Evolutionary conservation across 1,140 invertebrate genomes (phyloP).

Genomic region (Drosophila ohnishii): DNA sequence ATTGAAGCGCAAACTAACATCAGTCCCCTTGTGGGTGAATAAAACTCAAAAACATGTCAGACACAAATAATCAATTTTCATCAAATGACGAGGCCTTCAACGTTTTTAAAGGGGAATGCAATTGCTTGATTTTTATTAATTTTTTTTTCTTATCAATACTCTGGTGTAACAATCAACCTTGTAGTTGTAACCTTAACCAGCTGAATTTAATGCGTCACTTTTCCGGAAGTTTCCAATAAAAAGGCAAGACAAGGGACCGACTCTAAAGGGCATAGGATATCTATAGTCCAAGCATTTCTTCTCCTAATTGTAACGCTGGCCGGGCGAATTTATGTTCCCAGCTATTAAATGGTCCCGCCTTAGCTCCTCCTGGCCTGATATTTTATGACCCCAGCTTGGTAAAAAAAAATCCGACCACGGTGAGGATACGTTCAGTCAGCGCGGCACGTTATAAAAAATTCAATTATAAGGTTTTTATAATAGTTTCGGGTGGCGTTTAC

Average conservation of each 20-base stretch:
- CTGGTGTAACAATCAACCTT: not conserved
- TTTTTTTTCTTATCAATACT: not conserved
- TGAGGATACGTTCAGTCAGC: conserved; percentile 28
- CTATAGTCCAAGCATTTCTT: conserved; percentile 52
- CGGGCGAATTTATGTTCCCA: conserved; percentile 63
- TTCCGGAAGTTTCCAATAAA: conserved; percentile 47
- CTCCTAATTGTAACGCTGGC: conserved; percentile 64
- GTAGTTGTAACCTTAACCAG: not conserved
- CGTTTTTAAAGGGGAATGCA: not conserved
- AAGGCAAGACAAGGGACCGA: conserved; percentile 29
- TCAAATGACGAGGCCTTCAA: not conserved
- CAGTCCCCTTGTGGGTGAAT: conserved; percentile 33
- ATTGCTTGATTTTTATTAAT: not conserved
- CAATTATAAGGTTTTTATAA: conserved; percentile 73
- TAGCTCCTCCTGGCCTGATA: conserved; percentile 29
- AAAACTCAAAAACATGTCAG: conserved; percentile 63
- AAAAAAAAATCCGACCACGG: conserved; percentile 6
- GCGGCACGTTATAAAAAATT: conserved; percentile 74
- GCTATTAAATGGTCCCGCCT: conserved; percentile 43
- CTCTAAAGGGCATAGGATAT: conserved; percentile 40
- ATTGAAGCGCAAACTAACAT: conserved; percentile 58
- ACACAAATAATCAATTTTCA: conserved; percentile 58
- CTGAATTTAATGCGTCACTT: conserved; percentile 45
- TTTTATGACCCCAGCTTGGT: conserved; percentile 49
- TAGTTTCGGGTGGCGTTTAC: conserved; percentile 36